These are phyloP conservation scores for Hippocampus barbouri DNA, from an alignment of 2,113 vertebrate genomes.

Conservation along the genomic window DNA sequence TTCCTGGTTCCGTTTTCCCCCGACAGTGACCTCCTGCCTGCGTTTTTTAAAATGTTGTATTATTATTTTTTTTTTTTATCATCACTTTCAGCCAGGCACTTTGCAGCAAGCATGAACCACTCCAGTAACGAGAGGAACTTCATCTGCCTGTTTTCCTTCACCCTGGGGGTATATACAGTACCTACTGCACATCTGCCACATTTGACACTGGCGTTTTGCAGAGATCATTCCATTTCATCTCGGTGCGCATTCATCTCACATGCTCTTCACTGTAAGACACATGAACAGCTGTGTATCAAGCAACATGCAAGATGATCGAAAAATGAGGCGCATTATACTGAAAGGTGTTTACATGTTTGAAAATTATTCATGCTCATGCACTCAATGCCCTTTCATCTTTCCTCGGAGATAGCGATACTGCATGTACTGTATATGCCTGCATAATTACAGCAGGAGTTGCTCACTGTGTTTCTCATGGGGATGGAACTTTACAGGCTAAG, in stretches of 20 bases:
- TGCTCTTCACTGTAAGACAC: conserved; percentile 17
- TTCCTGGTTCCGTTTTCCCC: conserved; percentile 20
- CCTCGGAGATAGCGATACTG: background rate
- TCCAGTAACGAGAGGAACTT: conserved; percentile 33
- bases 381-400: conserved; percentile 3
- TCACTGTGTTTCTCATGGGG: background rate
- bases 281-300: conserved; percentile 5
- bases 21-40: background rate
- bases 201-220: conserved; percentile 36
- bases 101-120: conserved; percentile 30
- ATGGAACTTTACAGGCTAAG: background rate
- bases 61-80: conserved; percentile 29
- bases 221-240: conserved; percentile 18
- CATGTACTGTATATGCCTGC: conserved; percentile 6
- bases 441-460: background rate
- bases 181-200: conserved; percentile 30
- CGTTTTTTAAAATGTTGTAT: background rate
- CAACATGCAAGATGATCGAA: background rate
- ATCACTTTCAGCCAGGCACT: conserved; percentile 43
- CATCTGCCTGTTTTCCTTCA: conserved; percentile 42
- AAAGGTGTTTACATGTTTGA: background rate
- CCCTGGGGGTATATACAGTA: conserved; percentile 31
- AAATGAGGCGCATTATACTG: background rate
- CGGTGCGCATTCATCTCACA: conserved; percentile 16
- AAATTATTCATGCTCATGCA: conserved; percentile 1